Evolutionary conservation across 1,140 invertebrate genomes (phyloP).

Genomic region (Drosophila quadrilineata): DNA sequence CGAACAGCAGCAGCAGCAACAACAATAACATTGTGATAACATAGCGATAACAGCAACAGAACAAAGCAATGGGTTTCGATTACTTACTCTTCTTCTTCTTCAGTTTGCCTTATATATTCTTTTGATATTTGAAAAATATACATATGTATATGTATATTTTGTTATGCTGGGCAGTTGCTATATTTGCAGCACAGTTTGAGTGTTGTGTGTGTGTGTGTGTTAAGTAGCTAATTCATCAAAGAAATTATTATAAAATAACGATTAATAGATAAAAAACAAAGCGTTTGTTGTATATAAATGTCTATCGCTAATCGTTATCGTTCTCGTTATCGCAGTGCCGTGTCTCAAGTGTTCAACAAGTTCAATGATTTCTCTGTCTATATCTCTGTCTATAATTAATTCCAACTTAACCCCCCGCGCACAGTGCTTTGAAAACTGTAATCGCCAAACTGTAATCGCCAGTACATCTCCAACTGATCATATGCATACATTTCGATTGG

Average conservation of each 20-base stretch:
- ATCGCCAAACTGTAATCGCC: conserved; percentile 21
- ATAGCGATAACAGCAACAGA: conserved; percentile 45
- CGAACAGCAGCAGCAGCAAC: conserved; percentile 27
- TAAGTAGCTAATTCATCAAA: neutral
- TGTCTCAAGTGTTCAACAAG: conserved; percentile 57
- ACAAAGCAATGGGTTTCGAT: too few relatives aligned
- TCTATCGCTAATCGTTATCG: conserved; percentile 32
- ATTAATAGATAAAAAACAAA: conserved; percentile 15
- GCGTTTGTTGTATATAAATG: conserved; percentile 6
- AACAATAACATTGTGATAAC: too few relatives aligned
- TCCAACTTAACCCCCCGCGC: conserved; percentile 29
- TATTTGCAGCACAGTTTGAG: conserved; percentile 14
- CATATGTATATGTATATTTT: too few relatives aligned
- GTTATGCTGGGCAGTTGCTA: conserved; percentile 41
- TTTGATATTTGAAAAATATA: conserved; percentile 1
- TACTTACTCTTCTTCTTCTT: too few relatives aligned
- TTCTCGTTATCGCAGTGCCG: conserved; percentile 39
- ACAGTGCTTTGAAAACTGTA: conserved; percentile 25
- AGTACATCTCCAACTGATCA: conserved; percentile 53
- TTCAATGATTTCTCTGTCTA: conserved; percentile 26
- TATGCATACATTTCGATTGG: conserved; percentile 54
- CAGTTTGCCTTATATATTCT: neutral
- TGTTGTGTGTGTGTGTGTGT: too few relatives aligned
- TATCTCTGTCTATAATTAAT: conserved; percentile 29
- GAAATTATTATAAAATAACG: conserved; percentile 1